Evolutionary conservation across 2,888 invertebrate species (phyloP).

Genomic region (Tachina grossa): DNA sequence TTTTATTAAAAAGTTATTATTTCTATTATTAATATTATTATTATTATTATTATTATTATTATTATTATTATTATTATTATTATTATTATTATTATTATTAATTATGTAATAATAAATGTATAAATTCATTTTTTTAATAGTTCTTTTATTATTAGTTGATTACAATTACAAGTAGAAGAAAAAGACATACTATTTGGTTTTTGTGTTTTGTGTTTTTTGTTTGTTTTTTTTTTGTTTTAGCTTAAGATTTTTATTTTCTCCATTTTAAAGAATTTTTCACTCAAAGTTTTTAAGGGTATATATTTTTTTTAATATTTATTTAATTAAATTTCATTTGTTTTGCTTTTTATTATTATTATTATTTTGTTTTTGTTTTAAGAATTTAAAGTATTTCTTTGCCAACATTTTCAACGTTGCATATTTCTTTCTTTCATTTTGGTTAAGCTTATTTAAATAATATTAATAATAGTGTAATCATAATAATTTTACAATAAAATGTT

Average conservation of each 20-base stretch:
- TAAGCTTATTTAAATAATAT: constrained; percentile 65
- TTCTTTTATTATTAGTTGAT: constrained; percentile 42
- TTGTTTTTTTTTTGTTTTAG: constrained; percentile 36
- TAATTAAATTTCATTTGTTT: constrained; percentile 66
- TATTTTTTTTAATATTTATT: constrained; percentile 45
- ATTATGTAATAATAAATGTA: constrained; percentile 54
- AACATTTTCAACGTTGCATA: constrained; percentile 65
- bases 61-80: constrained; percentile 38
- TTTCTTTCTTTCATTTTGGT: constrained; percentile 51
- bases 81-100: constrained; percentile 51
- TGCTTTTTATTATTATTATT: constrained; percentile 19
- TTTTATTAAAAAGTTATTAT: constrained; percentile 40
- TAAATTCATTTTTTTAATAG: constrained; percentile 67
- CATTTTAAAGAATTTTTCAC: constrained; percentile 70
- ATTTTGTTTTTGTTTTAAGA: constrained; percentile 47
- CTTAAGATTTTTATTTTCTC: constrained; percentile 62
- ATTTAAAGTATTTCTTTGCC: constrained; percentile 58
- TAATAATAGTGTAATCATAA: constrained; percentile 49
- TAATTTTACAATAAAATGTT: constrained; percentile 66
- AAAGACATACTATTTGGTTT: constrained; percentile 63
- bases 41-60: constrained; percentile 54
- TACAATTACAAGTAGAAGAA: constrained; percentile 65
- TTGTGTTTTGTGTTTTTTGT: constrained; percentile 25
- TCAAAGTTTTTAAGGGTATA: constrained; percentile 67
- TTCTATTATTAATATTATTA: constrained; percentile 42